Conservation (phyloP, 2,797 vertebrate genomes). For the Mycteria americana region DNA sequence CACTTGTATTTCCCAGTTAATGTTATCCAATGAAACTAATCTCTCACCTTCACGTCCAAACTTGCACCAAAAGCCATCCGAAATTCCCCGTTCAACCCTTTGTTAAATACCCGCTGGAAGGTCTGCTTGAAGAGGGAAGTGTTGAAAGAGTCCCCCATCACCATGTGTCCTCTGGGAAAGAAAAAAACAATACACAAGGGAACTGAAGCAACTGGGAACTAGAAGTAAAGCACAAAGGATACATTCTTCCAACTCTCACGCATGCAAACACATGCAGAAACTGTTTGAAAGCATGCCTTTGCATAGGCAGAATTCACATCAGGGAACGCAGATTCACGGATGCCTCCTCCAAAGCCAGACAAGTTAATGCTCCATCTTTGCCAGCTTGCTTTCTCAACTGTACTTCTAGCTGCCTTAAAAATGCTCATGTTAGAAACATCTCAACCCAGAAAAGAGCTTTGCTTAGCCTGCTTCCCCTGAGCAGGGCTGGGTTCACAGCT, state of each 20-base stretch:
- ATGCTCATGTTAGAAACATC: neutral
- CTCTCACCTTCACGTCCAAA: conserved; percentile 90
- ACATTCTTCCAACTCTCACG: neutral
- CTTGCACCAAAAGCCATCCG: conserved; percentile 94
- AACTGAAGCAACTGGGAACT: neutral
- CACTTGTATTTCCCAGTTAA: neutral
- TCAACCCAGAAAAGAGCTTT: neutral
- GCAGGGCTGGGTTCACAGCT: neutral
- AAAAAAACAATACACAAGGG: neutral
- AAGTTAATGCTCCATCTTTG: neutral
- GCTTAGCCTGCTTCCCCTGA: neutral
- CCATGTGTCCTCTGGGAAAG: conserved; percentile 87
- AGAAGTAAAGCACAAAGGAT: neutral
- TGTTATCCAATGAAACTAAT: neutral
- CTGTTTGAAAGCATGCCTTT: neutral
- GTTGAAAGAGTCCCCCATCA: conserved; percentile 98
- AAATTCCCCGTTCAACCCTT: conserved; percentile 90
- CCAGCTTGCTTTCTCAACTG: neutral
- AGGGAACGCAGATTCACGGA: neutral
- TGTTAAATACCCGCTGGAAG: conserved; percentile 95
- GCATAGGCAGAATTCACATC: neutral
- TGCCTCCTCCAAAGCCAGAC: neutral
- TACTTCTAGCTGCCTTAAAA: neutral
- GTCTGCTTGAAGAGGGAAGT: conserved; percentile 98
- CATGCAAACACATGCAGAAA: neutral